These are phyloP conservation scores for Muntiacus muntjak DNA, from an alignment of 2,113 vertebrate genomes.

Conservation along the genomic window DNA sequence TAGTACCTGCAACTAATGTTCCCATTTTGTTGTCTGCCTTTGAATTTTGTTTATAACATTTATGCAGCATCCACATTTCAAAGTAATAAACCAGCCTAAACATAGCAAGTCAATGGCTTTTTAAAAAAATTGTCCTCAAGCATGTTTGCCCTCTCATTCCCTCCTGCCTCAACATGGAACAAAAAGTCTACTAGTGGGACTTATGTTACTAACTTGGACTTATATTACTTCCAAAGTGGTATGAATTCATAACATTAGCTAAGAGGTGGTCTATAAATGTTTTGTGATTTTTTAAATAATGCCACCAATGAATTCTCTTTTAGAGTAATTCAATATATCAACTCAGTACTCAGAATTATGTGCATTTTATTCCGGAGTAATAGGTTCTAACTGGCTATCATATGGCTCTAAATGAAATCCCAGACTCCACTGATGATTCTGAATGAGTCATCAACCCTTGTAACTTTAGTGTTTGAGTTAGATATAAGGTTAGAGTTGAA, in stretches of 20 bases:
- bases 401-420: not conserved
- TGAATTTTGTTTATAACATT: conserved; percentile 10
- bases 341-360: not conserved
- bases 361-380: not conserved
- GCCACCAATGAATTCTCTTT: not conserved
- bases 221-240: not conserved
- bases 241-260: not conserved
- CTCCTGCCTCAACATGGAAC: not conserved
- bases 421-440: not conserved
- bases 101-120: not conserved
- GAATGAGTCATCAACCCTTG: not conserved
- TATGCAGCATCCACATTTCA: not conserved
- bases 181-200: not conserved
- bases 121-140: not conserved
- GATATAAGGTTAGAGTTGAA: not conserved
- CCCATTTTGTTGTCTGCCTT: not conserved
- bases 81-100: not conserved
- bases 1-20: not conserved
- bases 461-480: not conserved
- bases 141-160: not conserved
- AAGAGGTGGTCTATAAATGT: not conserved
- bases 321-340: not conserved
- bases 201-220: not conserved
- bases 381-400: not conserved
- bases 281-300: not conserved